Base-by-base conservation (phyloP, 1,140 invertebrate species). In the Drosophila melanica region DNA sequence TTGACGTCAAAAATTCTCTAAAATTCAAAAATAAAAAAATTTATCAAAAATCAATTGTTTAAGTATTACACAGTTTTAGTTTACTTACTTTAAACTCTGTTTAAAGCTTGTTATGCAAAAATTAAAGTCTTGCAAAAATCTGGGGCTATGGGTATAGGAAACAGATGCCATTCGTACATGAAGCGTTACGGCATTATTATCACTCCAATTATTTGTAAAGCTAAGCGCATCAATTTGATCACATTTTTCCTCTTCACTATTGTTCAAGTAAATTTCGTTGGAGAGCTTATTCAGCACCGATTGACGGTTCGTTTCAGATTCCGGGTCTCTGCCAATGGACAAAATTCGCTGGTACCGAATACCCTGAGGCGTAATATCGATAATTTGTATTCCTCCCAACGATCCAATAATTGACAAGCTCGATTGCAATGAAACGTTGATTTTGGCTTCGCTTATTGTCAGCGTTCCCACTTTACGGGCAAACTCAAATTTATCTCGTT, bases 381-480 rank as follows among this genome's bases (percentile, higher is more conserved):
- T 93, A 41, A 97, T 94, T 90, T 98, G 98, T 37, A 99, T 93
- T 9, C 98, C 98, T 51, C 97, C 98, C 18, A 99, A 93, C 2
- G 97, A 98, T 0, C 98, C 98, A 74, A 95, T 94, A 55, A 98
- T 94, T 42, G 93, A 92, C 66, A 97, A 51, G 37, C 72, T 92
- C 92, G 93, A 91, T 95, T 96, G 95, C 68, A 98, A 92, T 1
- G 96, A 96, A n/a, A 97, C 96, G 92, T 97, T 96, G 70, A 99
- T 97, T 91, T 96, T 95, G 1, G 98, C 98, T 87, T 97, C 96
- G 23, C 95, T 95, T 94, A 98, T 95, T 1, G 97, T 98, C 14
- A 97, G 97, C 1, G 98, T 99, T 33, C 97, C 97, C 73, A 99
- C 97, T 94, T 99, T 99, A 72, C 95, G 95, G 0, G 96, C 97